Conservation (phyloP, 2,797 vertebrate genomes). For the Channallabes apus region DNA sequence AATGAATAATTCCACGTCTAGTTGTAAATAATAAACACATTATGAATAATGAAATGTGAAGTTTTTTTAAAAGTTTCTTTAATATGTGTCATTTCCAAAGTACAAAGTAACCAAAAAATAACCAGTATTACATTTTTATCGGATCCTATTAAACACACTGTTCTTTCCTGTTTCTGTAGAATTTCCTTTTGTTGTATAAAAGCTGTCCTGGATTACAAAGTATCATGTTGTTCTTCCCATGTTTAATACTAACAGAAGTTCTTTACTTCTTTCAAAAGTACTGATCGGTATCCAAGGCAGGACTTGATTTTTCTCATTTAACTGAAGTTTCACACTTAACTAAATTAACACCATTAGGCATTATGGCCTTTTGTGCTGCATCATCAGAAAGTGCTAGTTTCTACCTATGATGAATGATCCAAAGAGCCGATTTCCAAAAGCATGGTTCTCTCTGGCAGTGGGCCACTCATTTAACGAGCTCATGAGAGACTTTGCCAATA, state of each 20-base stretch:
- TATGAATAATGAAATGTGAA: neutral
- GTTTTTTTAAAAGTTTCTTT: neutral
- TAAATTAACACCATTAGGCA: constrained; percentile 43
- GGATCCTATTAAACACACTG: neutral
- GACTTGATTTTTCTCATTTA: constrained; percentile 31
- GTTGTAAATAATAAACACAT: too few relatives aligned
- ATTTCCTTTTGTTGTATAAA: neutral
- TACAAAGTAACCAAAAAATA: neutral
- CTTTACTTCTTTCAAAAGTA: neutral
- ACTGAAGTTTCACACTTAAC: constrained; percentile 42
- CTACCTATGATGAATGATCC: constrained; percentile 30
- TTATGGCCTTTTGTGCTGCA: constrained; percentile 31
- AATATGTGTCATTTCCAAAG: neutral
- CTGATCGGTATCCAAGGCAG: constrained; percentile 19
- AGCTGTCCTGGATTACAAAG: neutral
- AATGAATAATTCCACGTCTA: neutral
- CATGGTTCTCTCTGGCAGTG: constrained; percentile 18
- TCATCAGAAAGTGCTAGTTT: constrained; percentile 31
- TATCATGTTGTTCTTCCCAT: neutral
- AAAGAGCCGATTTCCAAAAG: constrained; percentile 31
- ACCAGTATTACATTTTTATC: neutral
- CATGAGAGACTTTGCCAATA: constrained; percentile 24
- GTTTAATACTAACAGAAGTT: neutral
- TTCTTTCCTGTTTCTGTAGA: neutral
- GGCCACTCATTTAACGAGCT: constrained; percentile 35